phyloP scores from a whole-genome alignment of 2,113 vertebrate genomes.

The Onychorhynchus coronatus region DNA sequence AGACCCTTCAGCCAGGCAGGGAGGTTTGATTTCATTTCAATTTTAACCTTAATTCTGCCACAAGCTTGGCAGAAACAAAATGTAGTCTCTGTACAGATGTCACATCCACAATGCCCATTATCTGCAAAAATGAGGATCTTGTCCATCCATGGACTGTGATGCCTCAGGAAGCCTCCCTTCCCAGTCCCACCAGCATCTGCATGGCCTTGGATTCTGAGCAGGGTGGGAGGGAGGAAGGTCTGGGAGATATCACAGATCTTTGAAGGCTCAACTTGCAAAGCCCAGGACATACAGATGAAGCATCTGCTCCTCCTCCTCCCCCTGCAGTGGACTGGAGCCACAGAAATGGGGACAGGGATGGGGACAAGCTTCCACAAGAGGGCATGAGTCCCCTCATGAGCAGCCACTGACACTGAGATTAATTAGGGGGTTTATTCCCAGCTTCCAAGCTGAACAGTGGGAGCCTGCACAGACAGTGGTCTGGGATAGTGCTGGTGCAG shows the following conservation, averaged over 20 bases:
- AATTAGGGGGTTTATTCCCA: neutral
- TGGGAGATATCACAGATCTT: fast-evolving
- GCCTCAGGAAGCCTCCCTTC: fast-evolving
- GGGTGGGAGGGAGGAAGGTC: neutral
- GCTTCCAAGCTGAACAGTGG: neutral
- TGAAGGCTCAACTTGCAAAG: neutral
- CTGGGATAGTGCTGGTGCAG: neutral
- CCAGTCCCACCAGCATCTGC: neutral
- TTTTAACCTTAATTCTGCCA: neutral
- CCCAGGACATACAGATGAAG: neutral
- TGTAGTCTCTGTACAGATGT: neutral
- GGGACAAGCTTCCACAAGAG: constrained; percentile 24
- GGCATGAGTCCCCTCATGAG: neutral
- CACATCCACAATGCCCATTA: neutral
- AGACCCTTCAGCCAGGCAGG: neutral
- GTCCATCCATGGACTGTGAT: fast-evolving
- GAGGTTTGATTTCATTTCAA: neutral
- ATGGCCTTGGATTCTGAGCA: neutral
- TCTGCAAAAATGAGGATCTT: neutral
- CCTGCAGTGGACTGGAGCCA: neutral
- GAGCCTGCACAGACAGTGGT: fast-evolving
- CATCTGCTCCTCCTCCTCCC: neutral
- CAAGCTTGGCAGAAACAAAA: neutral
- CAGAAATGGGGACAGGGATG: neutral
- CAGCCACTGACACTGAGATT: neutral